A percentile compares a stretch with the other conserved stretches of the same genome.
These are phyloP conservation scores for Drosophila kokeensis DNA, from an alignment of 2,888 invertebrate species.

Conservation along the genomic window DNA sequence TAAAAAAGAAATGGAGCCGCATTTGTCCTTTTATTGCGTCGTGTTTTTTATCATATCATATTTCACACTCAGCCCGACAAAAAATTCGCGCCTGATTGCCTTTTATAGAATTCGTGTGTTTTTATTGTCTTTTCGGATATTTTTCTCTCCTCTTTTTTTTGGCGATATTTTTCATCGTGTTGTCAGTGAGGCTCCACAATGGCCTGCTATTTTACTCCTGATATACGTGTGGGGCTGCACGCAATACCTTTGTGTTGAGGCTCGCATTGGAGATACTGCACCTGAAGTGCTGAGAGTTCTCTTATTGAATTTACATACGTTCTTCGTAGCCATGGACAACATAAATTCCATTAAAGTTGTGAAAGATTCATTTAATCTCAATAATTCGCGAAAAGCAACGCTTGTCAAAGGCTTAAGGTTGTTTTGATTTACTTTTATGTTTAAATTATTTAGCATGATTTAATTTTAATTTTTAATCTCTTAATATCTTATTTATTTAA, in stretches of 20 bases:
- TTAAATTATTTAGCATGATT: background rate
- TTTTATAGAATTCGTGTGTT: constrained; percentile 3
- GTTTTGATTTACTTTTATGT: background rate
- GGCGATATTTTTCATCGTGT: constrained; percentile 3
- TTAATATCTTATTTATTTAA: background rate
- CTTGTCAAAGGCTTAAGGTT: background rate
- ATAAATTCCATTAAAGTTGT: constrained; percentile 17
- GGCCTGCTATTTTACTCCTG: constrained; percentile 23
- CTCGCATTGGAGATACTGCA: constrained; percentile 3
- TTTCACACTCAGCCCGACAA: constrained; percentile 59
- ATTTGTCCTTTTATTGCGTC: constrained; percentile 41
- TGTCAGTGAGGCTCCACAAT: constrained; percentile 17
- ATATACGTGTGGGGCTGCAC: constrained; percentile 7
- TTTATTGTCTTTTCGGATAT: constrained; percentile 1
- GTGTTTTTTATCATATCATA: constrained; percentile 59
- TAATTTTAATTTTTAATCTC: background rate
- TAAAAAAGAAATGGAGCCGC: constrained; percentile 17
- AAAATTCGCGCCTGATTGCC: constrained; percentile 41
- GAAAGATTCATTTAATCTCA: background rate
- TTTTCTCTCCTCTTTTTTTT: constrained; percentile 6
- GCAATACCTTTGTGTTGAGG: constrained; percentile 2
- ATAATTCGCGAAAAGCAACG: background rate
- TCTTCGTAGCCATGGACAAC: background rate
- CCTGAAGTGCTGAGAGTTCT: constrained; percentile 20
- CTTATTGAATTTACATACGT: constrained; percentile 9